phyloP scores from a whole-genome alignment of 2,888 invertebrate species.

The Odiellus spinosus region DNA sequence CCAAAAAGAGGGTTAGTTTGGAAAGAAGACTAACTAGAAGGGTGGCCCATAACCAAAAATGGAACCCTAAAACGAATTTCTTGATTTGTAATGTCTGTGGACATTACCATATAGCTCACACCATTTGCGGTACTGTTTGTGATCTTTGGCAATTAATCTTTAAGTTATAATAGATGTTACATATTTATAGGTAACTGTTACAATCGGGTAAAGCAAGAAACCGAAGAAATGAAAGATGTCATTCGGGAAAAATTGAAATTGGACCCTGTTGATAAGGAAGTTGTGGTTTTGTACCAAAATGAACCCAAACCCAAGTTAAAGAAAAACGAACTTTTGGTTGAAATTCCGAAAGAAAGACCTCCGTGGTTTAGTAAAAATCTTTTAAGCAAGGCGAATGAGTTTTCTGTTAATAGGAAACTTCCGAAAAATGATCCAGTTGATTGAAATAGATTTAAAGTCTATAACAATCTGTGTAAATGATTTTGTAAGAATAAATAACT shows the following conservation, averaged over 20 bases:
- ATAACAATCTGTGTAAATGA: too few species aligned
- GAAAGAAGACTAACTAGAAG: constrained; percentile 57
- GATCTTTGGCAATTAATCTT: constrained; percentile 2
- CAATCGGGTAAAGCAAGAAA: constrained; percentile 61
- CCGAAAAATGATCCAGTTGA: too few species aligned
- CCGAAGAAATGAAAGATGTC: constrained; percentile 55
- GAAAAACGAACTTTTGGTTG: constrained; percentile 55
- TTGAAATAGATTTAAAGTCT: too few species aligned
- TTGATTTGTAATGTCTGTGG: constrained; percentile 67
- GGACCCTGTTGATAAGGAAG: constrained; percentile 63
- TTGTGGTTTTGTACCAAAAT: constrained; percentile 67
- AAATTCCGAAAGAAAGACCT: constrained; percentile 68
- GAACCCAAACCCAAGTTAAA: constrained; percentile 35
- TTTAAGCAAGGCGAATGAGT: constrained; percentile 29
- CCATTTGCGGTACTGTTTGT: constrained; percentile 52
- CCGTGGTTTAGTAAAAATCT: constrained; percentile 76
- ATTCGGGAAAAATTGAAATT: constrained; percentile 53
- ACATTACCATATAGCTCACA: constrained; percentile 56
- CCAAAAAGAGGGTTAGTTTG: constrained; percentile 54
- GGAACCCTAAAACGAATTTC: constrained; percentile 54
- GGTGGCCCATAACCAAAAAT: constrained; percentile 55
- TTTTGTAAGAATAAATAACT: too few species aligned
- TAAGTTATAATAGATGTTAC: constrained; percentile 1
- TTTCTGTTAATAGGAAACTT: too few species aligned
- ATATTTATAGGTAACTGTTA: constrained; percentile 60